Conservation (phyloP, 2,113 vertebrate species). For the Lasiurus cinereus region DNA sequence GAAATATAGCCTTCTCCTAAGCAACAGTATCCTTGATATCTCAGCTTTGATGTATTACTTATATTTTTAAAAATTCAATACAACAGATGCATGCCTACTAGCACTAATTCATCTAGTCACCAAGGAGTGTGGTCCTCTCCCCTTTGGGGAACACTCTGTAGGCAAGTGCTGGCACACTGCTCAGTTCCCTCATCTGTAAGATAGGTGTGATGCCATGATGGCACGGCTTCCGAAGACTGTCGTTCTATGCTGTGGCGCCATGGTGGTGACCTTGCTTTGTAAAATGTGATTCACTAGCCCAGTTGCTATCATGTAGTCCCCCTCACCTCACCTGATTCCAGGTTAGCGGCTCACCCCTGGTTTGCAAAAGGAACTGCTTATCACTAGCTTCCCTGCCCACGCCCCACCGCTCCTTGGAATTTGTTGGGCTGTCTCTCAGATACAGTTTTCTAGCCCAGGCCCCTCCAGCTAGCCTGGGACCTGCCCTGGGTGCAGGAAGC, state of each 20-base stretch:
- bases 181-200: not conserved
- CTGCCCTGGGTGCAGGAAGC: not conserved
- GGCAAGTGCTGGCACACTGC: not conserved
- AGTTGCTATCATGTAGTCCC: too few relatives aligned
- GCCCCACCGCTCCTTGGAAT: not conserved
- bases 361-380: slow-evolving; percentile 2
- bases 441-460: not conserved
- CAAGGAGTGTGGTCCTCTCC: not conserved
- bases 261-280: not conserved
- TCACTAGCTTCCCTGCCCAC: not conserved
- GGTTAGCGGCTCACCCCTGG: not conserved
- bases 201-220: too few relatives aligned
- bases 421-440: not conserved
- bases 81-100: not conserved
- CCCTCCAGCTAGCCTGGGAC: not conserved
- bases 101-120: not conserved
- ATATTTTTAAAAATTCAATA: not conserved
- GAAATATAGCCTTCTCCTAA: slow-evolving; percentile 23
- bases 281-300: not conserved
- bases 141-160: not conserved
- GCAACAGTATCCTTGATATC: slow-evolving; percentile 29
- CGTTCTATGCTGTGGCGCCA: too few relatives aligned
- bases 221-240: not conserved
- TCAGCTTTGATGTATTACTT: slow-evolving; percentile 8
- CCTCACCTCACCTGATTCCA: not conserved